A percentile compares a stretch with the other conserved stretches of the same genome.
These are phyloP conservation scores for Calliphora vicina DNA, from an alignment of 1,140 invertebrate species.

Conservation along the genomic window DNA sequence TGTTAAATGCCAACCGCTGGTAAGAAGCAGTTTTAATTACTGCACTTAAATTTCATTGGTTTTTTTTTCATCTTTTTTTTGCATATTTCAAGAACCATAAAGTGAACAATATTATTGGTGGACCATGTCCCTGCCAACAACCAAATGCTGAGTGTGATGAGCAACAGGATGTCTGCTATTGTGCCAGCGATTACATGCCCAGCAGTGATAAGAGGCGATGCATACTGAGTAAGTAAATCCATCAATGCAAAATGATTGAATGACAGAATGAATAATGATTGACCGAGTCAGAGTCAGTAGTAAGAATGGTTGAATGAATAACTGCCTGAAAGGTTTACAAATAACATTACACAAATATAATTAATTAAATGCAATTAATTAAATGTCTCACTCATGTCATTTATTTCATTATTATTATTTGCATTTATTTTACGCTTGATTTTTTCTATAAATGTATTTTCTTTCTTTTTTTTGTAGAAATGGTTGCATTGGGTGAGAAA, in stretches of 20 bases:
- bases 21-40: not conserved
- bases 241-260: not conserved
- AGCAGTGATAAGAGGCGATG: constrained; percentile 52
- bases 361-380: constrained; percentile 2
- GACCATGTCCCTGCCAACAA: constrained; percentile 49
- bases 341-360: not conserved
- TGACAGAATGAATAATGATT: not conserved
- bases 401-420: not conserved
- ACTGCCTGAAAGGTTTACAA: not conserved
- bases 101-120: constrained; percentile 53
- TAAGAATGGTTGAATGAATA: not conserved
- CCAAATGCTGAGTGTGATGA: constrained; percentile 44
- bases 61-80: not conserved
- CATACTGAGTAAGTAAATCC: constrained; percentile 16
- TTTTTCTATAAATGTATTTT: too few relatives aligned
- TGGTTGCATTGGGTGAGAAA: constrained; percentile 23
- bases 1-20: constrained; percentile 10
- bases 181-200: constrained; percentile 43
- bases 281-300: not conserved
- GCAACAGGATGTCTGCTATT: constrained; percentile 46
- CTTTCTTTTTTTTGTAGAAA: too few relatives aligned
- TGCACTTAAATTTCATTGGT: not conserved
- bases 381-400: not conserved
- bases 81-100: not conserved
- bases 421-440: not conserved